Percentiles rank a stretch among this genome's conserved stretches.
phyloP scores from a whole-genome alignment of 2,888 invertebrate species.

The Neria commutata region DNA sequence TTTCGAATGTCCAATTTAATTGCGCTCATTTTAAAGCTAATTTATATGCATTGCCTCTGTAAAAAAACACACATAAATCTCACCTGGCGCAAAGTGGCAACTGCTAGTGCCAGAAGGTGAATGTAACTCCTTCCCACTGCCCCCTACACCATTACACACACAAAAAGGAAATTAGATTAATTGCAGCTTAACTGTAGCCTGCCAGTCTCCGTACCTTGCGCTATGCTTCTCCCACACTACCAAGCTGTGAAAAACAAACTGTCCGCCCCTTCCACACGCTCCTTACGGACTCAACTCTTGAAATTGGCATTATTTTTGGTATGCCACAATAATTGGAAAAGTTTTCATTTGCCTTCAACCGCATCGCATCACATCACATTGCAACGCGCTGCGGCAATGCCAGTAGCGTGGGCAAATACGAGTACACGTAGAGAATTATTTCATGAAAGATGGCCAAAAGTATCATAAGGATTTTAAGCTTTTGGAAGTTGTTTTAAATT shows the following conservation, averaged over 20 bases:
- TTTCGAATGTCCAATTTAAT: not conserved
- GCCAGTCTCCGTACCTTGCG: not conserved
- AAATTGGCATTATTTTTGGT: slow-evolving; percentile 20
- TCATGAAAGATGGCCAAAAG: no score
- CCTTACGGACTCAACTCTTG: not conserved
- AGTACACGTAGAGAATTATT: no score
- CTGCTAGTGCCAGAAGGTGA: not conserved
- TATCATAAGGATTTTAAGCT: no score
- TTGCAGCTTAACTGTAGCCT: not conserved
- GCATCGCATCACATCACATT: not conserved
- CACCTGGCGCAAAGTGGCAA: not conserved
- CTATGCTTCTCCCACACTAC: not conserved
- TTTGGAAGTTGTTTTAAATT: no score
- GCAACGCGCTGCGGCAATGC: no score
- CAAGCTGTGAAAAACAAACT: no score
- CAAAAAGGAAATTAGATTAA: slow-evolving; percentile 2
- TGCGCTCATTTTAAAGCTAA: not conserved
- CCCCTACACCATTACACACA: no score
- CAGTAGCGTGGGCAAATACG: no score
- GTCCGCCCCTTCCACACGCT: not conserved
- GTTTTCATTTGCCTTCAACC: slow-evolving; percentile 48
- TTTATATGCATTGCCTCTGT: not conserved
- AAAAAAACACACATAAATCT: slow-evolving; percentile 1
- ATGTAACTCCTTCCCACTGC: not conserved
- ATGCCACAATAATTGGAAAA: slow-evolving; percentile 57